phyloP scores from a whole-genome alignment of 2,888 invertebrate genomes.

The Tridacna crocea region DNA sequence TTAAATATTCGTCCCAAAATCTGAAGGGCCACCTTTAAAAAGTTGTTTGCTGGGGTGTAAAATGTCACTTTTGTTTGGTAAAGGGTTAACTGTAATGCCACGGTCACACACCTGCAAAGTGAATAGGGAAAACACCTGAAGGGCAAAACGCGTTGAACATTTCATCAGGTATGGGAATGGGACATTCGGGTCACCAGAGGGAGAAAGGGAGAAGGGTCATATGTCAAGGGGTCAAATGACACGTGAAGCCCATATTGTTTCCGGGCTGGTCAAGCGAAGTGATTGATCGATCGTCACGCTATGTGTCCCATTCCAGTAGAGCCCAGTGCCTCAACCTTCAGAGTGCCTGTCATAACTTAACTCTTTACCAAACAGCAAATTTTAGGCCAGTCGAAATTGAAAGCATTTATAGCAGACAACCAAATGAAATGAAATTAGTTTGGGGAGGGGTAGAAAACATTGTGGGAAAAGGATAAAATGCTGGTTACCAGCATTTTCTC shows the following conservation, averaged over 20 bases:
- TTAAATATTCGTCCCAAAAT: no score
- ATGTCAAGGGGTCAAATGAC: conserved; percentile 23
- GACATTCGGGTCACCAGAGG: not conserved
- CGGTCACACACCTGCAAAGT: conserved; percentile 8
- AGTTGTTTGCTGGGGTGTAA: no score
- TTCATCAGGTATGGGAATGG: conserved; percentile 9
- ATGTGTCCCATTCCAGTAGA: not conserved
- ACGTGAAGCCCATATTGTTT: conserved; percentile 21
- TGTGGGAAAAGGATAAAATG: no score
- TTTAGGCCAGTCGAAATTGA: no score
- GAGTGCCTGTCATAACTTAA: not conserved
- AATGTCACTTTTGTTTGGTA: not conserved
- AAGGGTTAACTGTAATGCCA: conserved; percentile 1
- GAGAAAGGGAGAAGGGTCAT: conserved; percentile 5
- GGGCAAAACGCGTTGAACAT: not conserved
- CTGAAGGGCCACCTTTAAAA: no score
- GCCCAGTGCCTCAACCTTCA: not conserved
- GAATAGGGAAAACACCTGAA: conserved; percentile 16
- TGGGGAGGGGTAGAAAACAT: no score
- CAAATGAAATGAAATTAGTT: no score
- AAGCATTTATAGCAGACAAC: no score
- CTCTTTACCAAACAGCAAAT: not conserved
- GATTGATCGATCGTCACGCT: conserved; percentile 11
- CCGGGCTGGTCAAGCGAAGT: conserved; percentile 8
- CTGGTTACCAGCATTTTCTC: no score